Conservation (phyloP, 92 coral and sea anemone genomes). For the Paramuricea clavata region DNA sequence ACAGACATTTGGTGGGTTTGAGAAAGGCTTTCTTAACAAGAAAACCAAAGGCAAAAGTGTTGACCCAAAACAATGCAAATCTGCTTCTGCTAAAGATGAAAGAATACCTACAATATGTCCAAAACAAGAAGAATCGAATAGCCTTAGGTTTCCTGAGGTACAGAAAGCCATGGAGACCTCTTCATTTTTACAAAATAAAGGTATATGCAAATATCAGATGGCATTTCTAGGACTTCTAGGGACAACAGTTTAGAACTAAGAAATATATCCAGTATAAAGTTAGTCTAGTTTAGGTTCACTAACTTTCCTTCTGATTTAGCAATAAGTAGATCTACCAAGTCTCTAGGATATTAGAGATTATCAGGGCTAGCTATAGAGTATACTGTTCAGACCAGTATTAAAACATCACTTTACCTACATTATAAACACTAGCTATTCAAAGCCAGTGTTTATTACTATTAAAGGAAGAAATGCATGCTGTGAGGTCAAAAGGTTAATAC, state of each 20-base stretch:
- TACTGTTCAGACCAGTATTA: too few species aligned
- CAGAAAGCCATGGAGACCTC: slow-evolving; percentile 85
- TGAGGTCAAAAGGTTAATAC: slow-evolving; percentile 10
- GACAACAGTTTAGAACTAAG: too few species aligned
- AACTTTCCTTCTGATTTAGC: too few species aligned
- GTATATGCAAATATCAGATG: slow-evolving; percentile 13
- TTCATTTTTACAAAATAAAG: slow-evolving; percentile 74
- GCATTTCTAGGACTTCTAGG: too few species aligned
- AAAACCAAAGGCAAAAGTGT: slow-evolving; percentile 36
- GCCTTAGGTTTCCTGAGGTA: slow-evolving; percentile 75
- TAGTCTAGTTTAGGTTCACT: neutral
- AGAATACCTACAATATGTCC: slow-evolving; percentile 73
- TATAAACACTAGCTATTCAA: neutral
- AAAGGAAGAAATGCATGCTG: neutral
- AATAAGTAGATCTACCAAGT: too few species aligned
- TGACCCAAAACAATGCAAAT: neutral
- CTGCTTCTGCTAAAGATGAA: slow-evolving; percentile 13
- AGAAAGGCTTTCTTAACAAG: slow-evolving; percentile 81
- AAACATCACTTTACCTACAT: too few species aligned
- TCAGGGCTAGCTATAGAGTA: too few species aligned
- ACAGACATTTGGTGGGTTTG: slow-evolving; percentile 84
- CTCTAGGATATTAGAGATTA: too few species aligned
- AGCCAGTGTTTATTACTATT: neutral
- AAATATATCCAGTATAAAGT: too few species aligned
- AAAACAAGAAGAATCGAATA: slow-evolving; percentile 39